These are phyloP conservation scores for Gymnarchus niloticus DNA, from an alignment of 2,113 vertebrate species.

Conservation along the genomic window DNA sequence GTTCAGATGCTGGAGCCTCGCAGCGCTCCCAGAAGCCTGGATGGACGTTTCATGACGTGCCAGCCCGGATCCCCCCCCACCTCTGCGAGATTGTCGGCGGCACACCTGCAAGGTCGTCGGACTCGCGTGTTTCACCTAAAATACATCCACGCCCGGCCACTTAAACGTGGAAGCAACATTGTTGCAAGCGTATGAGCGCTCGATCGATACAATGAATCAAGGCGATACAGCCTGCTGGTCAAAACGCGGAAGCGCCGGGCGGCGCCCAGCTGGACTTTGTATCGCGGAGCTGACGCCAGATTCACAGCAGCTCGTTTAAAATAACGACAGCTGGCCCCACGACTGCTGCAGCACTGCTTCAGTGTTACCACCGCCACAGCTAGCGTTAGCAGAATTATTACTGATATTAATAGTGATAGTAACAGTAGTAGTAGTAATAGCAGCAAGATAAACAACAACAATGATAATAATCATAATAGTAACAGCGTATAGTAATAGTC, in stretches of 20 bases:
- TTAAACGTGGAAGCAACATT: slow-evolving; percentile 19
- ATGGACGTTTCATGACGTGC: not conserved
- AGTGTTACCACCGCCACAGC: no score
- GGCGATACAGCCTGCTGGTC: not conserved
- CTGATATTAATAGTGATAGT: no score
- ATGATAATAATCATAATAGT: no score
- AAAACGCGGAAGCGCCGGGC: not conserved
- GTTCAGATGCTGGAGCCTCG: not conserved
- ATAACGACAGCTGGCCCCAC: not conserved
- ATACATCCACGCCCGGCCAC: not conserved
- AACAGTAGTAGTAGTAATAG: no score
- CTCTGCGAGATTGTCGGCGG: not conserved
- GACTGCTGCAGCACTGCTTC: no score
- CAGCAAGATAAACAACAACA: not conserved
- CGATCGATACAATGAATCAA: slow-evolving; percentile 13
- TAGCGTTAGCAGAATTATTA: no score
- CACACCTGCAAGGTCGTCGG: not conserved
- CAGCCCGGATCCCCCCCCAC: not conserved
- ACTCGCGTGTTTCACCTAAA: not conserved
- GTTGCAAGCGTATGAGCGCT: slow-evolving; percentile 1
- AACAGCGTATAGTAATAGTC: not conserved
- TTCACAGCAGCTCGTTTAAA: not conserved
- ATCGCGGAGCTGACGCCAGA: not conserved
- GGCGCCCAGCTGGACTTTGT: not conserved
- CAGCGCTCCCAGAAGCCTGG: not conserved